Conservation (phyloP, 2,797 vertebrate species). For the Pipistrellus pygmaeus region DNA sequence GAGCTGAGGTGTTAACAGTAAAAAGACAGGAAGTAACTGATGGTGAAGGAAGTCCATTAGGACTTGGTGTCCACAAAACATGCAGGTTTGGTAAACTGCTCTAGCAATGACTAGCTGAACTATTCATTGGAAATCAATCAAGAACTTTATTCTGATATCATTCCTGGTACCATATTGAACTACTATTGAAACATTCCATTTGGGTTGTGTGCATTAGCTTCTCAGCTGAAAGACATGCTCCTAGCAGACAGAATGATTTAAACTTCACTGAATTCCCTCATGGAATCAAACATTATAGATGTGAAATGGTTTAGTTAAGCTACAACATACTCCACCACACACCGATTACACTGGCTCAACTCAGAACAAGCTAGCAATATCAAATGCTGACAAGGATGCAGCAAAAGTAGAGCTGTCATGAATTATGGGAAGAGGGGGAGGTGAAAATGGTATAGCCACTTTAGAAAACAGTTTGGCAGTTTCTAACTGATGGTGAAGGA, state of each 20-base stretch:
- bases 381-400: not conserved
- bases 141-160: not conserved
- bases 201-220: not conserved
- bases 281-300: not conserved
- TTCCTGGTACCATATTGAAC: not conserved
- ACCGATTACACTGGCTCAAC: not conserved
- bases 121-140: not conserved
- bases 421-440: not conserved
- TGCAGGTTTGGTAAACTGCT: not conserved
- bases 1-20: not conserved
- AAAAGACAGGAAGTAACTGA: not conserved
- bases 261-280: not conserved
- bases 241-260: not conserved
- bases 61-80: not conserved
- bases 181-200: not conserved
- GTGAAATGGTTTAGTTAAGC: constrained; percentile 44
- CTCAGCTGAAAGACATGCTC: not conserved
- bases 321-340: not conserved
- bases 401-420: not conserved
- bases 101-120: not conserved
- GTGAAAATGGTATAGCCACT: not conserved
- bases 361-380: not conserved
- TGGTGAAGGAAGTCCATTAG: not conserved
- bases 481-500: not conserved
- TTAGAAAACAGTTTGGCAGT: not conserved